A percentile compares a stretch with the other conserved stretches of the same genome.
phyloP scores from a whole-genome alignment of 2,113 vertebrate genomes.

The Stictonetta naevosa region DNA sequence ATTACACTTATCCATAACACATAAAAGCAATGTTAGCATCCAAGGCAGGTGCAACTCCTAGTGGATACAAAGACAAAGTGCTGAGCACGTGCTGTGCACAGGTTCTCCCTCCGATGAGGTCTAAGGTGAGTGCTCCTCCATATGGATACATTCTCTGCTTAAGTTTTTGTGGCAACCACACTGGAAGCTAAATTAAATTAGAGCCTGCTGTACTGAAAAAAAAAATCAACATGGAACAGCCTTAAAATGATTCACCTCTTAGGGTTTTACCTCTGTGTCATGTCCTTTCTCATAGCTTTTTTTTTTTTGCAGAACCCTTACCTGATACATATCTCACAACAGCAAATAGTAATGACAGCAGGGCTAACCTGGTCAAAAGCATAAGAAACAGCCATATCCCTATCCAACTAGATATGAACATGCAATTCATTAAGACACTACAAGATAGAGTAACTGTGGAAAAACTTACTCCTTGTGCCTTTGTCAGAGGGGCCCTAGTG shows the following conservation, averaged over 20 bases:
- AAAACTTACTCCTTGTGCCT: background rate
- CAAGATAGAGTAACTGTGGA: background rate
- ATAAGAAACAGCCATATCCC: background rate
- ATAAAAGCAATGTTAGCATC: background rate
- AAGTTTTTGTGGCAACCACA: background rate
- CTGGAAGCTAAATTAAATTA: background rate
- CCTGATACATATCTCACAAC: background rate
- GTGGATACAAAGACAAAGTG: fast-evolving
- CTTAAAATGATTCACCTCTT: background rate
- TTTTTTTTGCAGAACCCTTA: background rate
- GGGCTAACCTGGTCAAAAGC: background rate
- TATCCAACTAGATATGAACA: background rate
- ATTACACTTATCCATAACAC: background rate
- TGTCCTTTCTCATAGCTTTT: background rate
- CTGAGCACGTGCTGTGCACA: background rate
- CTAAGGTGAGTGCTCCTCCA: background rate
- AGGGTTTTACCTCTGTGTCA: background rate
- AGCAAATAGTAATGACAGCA: background rate
- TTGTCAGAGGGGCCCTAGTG: background rate
- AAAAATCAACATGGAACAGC: background rate
- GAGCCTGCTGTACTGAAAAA: background rate
- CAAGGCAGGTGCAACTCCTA: fast-evolving
- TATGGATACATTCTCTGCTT: background rate
- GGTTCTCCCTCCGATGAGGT: background rate
- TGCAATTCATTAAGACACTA: background rate